Base-by-base conservation (phyloP, 2,797 vertebrate genomes). In the Psittacula echo region DNA sequence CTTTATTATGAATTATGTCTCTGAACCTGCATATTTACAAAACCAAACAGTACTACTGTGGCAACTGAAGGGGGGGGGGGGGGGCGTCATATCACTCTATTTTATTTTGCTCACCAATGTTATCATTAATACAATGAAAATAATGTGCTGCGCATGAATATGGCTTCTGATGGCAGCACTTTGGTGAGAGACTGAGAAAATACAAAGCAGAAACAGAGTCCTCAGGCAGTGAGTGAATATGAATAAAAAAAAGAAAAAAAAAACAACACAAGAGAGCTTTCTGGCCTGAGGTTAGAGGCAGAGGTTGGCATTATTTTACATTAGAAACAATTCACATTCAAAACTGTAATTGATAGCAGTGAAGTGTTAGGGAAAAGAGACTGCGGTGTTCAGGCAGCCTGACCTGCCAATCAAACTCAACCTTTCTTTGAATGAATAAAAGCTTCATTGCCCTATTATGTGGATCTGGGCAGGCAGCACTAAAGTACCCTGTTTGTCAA, bases 271-370 rank as follows among this genome's bases (percentile, higher is more conserved):
- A 96, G 98, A 97, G 95, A 94, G 95, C 97, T 97, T 97, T 97
- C 97, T 97, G 97, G 97, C 97, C 97, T 87, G 94, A 94, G 97
- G 97, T 97, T 64, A 98, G 96, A 97, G 96, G 97, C 98, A 98
- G 96, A 97, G 98, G 97, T 98, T 98, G 98, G 98, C 98, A 98
- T 99, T 99, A 99, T 98, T 99, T 99, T 99, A 99, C 99, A 99
- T 99, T 99, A 99, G 98, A 98, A 98, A 98, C 98, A 98, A 98
- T 99, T 99, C 98, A 98, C 98, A 99, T 99, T 99, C 99, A 99
- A 98, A 98, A 97, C 98, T 98, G 98, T 99, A 99, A 99, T 99
- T 99, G 99, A 99, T 99, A 99, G 98, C 98, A 97, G 98, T 98
- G 98, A 98, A 98, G 98, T 98, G 98, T 98, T 97, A 95, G 96